Evolutionary conservation across 2,113 vertebrate species (phyloP).

Genomic region (Sitta europaea): DNA sequence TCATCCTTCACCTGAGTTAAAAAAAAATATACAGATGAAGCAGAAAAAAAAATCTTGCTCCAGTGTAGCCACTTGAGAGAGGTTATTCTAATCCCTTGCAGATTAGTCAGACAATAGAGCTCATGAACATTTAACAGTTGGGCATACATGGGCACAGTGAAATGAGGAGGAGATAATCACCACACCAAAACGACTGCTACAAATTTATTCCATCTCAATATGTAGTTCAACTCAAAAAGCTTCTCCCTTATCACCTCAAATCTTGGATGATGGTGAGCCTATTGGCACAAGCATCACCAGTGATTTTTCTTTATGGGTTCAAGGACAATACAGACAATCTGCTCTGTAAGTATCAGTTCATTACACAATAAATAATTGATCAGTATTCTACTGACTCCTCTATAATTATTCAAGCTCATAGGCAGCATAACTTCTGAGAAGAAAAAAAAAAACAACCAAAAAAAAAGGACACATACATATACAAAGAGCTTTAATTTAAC

Average conservation of each 20-base stretch:
- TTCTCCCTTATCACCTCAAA: background rate
- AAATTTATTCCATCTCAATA: background rate
- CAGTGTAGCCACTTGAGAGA: background rate
- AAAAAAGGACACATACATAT: background rate
- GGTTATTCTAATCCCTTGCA: background rate
- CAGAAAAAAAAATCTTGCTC: background rate
- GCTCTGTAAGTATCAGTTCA: background rate
- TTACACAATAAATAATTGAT: background rate
- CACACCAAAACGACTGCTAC: background rate
- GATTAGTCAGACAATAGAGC: background rate
- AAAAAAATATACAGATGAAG: background rate
- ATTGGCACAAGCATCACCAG: background rate
- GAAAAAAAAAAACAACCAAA: background rate
- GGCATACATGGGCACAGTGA: background rate
- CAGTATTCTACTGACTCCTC: background rate
- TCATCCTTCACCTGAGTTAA: background rate
- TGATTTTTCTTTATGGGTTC: background rate
- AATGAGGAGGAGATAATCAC: background rate
- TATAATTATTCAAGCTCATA: background rate
- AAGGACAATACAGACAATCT: background rate
- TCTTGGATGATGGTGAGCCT: rapidly evolving
- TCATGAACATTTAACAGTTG: background rate
- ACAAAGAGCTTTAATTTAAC: background rate
- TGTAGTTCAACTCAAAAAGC: background rate
- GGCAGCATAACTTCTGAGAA: background rate